Percentiles rank a stretch among this genome's conserved stretches.
Evolutionary conservation across 2,113 vertebrate species (phyloP).

Genomic region (Puma concolor): DNA sequence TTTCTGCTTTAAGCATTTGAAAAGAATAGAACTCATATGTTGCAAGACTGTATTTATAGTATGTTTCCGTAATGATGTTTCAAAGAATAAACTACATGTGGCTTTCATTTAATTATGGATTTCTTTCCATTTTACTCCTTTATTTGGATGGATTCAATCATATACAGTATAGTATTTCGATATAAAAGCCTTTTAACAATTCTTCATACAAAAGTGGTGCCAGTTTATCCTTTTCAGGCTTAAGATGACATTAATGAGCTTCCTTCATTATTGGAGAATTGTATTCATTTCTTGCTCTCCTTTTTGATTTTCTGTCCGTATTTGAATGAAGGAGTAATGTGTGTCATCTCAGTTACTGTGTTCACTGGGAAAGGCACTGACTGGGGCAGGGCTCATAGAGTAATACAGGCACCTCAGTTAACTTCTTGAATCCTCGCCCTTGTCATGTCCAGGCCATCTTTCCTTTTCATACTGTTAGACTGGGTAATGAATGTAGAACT

Average conservation of each 20-base stretch:
- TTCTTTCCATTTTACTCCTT: constrained; percentile 41
- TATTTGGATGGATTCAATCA: constrained; percentile 45
- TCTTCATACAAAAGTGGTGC: constrained; percentile 34
- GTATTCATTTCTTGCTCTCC: not conserved
- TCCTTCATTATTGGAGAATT: constrained; percentile 20
- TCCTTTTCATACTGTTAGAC: not conserved
- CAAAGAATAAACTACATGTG: constrained; percentile 39
- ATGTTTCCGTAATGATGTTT: constrained; percentile 27
- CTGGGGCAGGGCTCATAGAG: not conserved
- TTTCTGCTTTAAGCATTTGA: not conserved
- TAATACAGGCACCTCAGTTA: not conserved
- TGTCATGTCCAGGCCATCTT: not conserved
- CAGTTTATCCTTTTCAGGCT: constrained; percentile 36
- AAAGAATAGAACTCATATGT: constrained; percentile 1
- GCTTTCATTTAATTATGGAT: constrained; percentile 51
- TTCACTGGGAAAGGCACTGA: not conserved
- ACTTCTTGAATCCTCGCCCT: not conserved
- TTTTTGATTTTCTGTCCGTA: constrained; percentile 3
- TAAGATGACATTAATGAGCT: constrained; percentile 18
- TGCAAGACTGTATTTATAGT: not conserved
- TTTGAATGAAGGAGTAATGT: constrained; percentile 28
- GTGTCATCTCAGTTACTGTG: constrained; percentile 3
- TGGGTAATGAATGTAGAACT: not conserved
- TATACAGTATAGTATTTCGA: not conserved
- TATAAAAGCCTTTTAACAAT: constrained; percentile 41